Conservation (phyloP, 2,888 invertebrate species). For the Paralinhomoeus sp. region DNA sequence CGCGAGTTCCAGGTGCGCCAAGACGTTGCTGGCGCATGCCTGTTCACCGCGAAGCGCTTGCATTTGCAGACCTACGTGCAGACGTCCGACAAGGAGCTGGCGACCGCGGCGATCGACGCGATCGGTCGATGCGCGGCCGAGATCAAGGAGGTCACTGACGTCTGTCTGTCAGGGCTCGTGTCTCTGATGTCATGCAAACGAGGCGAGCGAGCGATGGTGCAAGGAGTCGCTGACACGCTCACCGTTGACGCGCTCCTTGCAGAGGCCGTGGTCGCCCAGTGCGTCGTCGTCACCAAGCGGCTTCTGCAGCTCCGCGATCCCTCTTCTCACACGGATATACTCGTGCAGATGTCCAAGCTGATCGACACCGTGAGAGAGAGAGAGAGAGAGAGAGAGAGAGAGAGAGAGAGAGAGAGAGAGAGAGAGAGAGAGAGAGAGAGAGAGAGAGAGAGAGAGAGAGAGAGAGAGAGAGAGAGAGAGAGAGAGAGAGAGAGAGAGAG, state of each 20-base stretch:
- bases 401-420: no score
- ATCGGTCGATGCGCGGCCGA: conserved; percentile 56
- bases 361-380: conserved; percentile 45
- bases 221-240: no score
- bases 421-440: no score
- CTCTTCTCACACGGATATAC: conserved; percentile 59
- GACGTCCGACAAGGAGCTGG: conserved; percentile 68
- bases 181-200: conserved; percentile 72
- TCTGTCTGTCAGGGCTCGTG: conserved; percentile 72
- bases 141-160: conserved; percentile 70
- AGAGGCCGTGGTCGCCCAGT: conserved; percentile 74
- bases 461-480: no score
- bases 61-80: conserved; percentile 67
- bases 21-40: no score
- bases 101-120: conserved; percentile 81
- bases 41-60: no score
- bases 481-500: no score
- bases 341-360: conserved; percentile 59
- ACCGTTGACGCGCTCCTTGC: no score
- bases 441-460: no score
- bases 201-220: no score
- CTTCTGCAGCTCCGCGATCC: conserved; percentile 39
- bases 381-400: no score
- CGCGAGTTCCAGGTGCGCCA: conserved; percentile 47
- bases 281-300: conserved; percentile 55